These are phyloP conservation scores for Zalophus californianus DNA, from an alignment of 2,797 vertebrate species.

Conservation along the genomic window DNA sequence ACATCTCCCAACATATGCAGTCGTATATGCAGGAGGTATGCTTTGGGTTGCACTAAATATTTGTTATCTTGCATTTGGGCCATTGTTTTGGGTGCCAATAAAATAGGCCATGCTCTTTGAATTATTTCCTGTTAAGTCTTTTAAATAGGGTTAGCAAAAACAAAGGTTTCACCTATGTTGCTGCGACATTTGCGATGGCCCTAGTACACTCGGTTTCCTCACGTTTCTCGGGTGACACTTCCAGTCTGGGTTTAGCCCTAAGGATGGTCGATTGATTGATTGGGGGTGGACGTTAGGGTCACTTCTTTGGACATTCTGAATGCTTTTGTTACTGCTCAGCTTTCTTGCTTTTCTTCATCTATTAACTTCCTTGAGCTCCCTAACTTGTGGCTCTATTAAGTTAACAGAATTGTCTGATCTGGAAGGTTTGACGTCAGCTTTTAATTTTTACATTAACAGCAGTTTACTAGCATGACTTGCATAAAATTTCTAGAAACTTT, in stretches of 20 bases:
- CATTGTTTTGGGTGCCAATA: neutral
- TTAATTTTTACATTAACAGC: neutral
- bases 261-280: fast-evolving
- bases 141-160: neutral
- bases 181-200: fast-evolving
- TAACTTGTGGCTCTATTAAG: too few species aligned
- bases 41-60: neutral
- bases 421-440: neutral
- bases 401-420: neutral
- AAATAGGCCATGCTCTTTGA: neutral
- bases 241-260: too few species aligned
- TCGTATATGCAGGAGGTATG: fast-evolving
- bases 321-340: fast-evolving
- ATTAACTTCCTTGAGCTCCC: neutral
- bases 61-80: fast-evolving
- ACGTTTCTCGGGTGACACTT: fast-evolving
- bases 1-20: fast-evolving
- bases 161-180: fast-evolving
- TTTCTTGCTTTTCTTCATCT: fast-evolving
- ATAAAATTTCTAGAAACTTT: neutral
- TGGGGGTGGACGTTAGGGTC: fast-evolving
- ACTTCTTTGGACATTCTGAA: fast-evolving
- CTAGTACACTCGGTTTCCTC: fast-evolving
- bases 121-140: neutral
- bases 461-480: neutral